phyloP scores from a whole-genome alignment of 1,140 invertebrate genomes.

The Euschistus heros region DNA sequence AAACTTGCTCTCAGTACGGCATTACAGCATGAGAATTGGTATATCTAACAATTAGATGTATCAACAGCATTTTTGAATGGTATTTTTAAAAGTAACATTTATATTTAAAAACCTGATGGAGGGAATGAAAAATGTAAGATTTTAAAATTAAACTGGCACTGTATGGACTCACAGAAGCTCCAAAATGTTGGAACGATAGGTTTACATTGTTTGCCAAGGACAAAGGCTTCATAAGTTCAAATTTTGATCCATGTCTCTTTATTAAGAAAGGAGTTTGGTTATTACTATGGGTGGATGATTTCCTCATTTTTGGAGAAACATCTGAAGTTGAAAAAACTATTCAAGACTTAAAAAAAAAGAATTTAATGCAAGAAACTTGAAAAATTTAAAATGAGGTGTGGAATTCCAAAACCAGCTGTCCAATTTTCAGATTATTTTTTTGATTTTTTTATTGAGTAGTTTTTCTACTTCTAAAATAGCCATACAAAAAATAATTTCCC shows the following conservation, averaged over 20 bases:
- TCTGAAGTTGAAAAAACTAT: slow-evolving; percentile 21
- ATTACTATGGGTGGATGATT: too few relatives aligned
- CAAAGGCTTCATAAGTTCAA: slow-evolving; percentile 22
- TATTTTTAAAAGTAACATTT: slow-evolving; percentile 21
- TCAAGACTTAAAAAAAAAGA: slow-evolving; percentile 25
- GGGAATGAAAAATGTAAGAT: slow-evolving; percentile 15
- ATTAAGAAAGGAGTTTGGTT: slow-evolving; percentile 19
- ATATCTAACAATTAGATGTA: slow-evolving; percentile 24
- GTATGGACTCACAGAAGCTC: slow-evolving; percentile 34
- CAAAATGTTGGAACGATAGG: slow-evolving; percentile 32
- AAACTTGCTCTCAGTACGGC: neutral
- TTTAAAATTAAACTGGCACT: slow-evolving; percentile 30
- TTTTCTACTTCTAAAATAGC: too few relatives aligned
- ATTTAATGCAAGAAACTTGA: slow-evolving; percentile 25
- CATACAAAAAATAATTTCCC: too few relatives aligned
- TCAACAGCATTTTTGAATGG: slow-evolving; percentile 26
- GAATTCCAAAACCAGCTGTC: too few relatives aligned
- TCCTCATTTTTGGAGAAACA: slow-evolving; percentile 24
- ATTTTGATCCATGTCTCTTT: slow-evolving; percentile 25
- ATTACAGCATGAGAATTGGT: slow-evolving; percentile 11
- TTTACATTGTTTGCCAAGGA: slow-evolving; percentile 27
- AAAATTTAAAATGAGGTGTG: too few relatives aligned
- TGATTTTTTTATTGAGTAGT: too few relatives aligned
- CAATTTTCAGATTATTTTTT: too few relatives aligned
- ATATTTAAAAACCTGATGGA: slow-evolving; percentile 24